These are phyloP conservation scores for Alcedo quadribrachys DNA, from an alignment of 2,797 vertebrate genomes.

Conservation along the genomic window DNA sequence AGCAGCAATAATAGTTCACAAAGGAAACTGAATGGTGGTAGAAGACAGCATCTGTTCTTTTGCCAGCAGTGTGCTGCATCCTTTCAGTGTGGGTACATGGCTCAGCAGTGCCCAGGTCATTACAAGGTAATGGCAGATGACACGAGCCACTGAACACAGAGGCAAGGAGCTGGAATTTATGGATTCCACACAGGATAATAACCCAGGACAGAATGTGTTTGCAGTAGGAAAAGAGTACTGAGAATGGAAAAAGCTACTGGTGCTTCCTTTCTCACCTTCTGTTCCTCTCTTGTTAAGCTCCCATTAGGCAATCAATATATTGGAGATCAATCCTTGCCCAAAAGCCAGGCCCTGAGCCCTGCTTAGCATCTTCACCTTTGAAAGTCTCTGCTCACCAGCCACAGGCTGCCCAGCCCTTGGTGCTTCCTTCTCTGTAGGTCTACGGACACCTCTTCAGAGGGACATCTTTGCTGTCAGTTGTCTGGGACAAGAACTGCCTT, in stretches of 20 bases:
- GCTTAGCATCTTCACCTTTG: neutral
- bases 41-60: conserved; percentile 20
- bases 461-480: neutral
- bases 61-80: neutral
- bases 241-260: neutral
- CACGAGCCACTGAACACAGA: conserved; percentile 7
- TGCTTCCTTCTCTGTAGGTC: neutral
- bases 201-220: neutral
- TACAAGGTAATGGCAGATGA: neutral
- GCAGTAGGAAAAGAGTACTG: neutral
- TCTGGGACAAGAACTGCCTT: neutral
- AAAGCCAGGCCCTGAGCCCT: neutral
- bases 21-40: neutral
- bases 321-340: neutral
- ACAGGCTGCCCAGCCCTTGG: neutral
- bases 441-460: neutral
- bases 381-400: neutral
- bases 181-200: neutral
- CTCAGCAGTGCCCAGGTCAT: neutral
- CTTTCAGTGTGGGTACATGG: neutral
- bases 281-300: neutral
- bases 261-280: neutral
- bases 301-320: neutral
- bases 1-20: neutral
- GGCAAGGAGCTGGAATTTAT: neutral